Evolutionary conservation across 2,797 vertebrate species (phyloP).

Genomic region (Brachyalestes nurse): DNA sequence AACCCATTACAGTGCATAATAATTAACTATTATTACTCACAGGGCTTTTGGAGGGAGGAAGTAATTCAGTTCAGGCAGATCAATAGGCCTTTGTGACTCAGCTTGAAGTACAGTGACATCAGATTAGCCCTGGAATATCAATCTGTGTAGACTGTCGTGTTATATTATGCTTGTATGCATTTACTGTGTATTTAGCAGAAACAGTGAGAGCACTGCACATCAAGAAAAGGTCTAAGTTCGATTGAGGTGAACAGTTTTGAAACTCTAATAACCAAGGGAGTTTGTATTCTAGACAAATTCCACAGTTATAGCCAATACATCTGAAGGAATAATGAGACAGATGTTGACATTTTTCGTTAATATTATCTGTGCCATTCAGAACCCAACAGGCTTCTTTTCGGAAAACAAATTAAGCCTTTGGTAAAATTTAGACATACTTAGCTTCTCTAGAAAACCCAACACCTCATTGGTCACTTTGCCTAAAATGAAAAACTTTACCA

Average conservation of each 20-base stretch:
- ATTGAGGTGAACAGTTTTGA: background rate
- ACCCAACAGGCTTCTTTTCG: background rate
- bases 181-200: constrained; percentile 19
- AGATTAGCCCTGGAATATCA: constrained; percentile 11
- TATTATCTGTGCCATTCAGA: constrained; percentile 2
- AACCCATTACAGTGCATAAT: constrained; percentile 1
- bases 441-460: background rate
- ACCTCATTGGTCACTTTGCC: no score
- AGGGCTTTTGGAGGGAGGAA: background rate
- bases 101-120: constrained; percentile 9
- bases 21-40: constrained; percentile 32
- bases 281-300: background rate
- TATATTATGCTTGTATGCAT: constrained; percentile 20
- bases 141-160: background rate
- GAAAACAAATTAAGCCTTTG: background rate
- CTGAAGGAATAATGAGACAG: background rate
- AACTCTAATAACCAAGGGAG: background rate
- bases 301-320: background rate
- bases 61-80: constrained; percentile 3
- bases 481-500: no score
- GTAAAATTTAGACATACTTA: constrained; percentile 1
- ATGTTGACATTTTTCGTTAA: constrained; percentile 2
- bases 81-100: constrained; percentile 20
- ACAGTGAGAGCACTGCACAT: background rate
- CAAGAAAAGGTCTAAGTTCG: constrained; percentile 20